Conservation (phyloP, 2,888 invertebrate genomes). For the Drosophila suboccidentalis region DNA sequence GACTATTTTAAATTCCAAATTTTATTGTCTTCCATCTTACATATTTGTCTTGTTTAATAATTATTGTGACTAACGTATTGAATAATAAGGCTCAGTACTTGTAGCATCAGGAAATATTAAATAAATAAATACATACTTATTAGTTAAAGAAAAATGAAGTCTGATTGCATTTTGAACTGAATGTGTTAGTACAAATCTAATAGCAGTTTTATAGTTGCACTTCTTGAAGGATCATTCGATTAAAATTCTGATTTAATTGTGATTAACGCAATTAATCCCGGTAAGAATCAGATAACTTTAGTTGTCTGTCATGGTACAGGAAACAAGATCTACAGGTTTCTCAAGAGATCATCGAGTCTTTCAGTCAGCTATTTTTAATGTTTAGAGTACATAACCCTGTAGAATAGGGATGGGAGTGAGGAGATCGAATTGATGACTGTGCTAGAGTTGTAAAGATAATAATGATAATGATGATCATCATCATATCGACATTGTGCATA, state of each 20-base stretch:
- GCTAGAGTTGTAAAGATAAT: constrained; percentile 54
- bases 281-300: constrained; percentile 27
- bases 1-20: neutral
- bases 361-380: constrained; percentile 16
- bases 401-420: neutral
- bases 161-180: neutral
- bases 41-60: too few relatives aligned
- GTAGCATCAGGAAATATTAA: too few relatives aligned
- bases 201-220: neutral
- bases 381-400: constrained; percentile 12
- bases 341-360: constrained; percentile 11
- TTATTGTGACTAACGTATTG: neutral
- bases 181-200: neutral
- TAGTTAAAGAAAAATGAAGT: neutral
- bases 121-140: too few relatives aligned
- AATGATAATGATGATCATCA: constrained; percentile 57
- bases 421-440: constrained; percentile 48
- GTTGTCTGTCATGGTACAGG: constrained; percentile 7
- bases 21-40: too few relatives aligned
- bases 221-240: neutral
- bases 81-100: too few relatives aligned
- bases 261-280: constrained; percentile 19
- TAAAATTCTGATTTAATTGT: constrained; percentile 3
- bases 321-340: constrained; percentile 37
- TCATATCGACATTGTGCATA: constrained; percentile 59